Percentiles rank a stretch among this genome's conserved stretches.
Conservation (phyloP, 2,113 vertebrate genomes). For the Gymnobelideus leadbeateri region DNA sequence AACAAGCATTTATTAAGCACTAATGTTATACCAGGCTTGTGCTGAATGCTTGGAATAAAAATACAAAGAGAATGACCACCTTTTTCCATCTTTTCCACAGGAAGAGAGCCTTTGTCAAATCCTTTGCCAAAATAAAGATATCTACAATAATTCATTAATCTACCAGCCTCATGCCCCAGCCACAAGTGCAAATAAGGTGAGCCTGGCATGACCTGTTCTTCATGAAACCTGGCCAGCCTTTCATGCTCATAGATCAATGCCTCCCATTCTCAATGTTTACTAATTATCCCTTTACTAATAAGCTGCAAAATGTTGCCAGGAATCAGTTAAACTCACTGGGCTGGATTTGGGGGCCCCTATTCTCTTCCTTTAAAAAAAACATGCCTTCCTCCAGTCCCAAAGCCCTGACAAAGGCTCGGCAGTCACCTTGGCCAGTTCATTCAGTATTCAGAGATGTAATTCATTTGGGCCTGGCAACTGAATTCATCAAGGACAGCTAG, state of each 20-base stretch:
- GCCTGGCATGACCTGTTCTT: neutral
- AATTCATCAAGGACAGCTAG: constrained; percentile 5
- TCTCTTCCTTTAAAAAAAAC: neutral
- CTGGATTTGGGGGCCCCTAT: neutral
- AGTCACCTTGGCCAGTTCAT: neutral
- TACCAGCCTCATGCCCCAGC: neutral
- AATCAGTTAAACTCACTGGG: neutral
- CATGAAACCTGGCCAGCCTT: neutral
- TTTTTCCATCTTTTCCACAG: neutral
- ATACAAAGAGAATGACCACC: neutral
- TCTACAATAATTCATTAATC: neutral
- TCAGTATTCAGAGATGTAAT: constrained; percentile 2
- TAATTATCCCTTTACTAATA: neutral
- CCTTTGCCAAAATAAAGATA: neutral
- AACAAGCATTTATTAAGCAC: neutral
- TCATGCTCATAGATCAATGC: neutral
- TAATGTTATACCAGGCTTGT: neutral
- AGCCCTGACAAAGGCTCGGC: neutral
- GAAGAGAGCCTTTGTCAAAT: neutral
- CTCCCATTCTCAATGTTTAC: neutral
- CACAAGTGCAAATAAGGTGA: neutral
- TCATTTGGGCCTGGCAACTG: constrained; percentile 7
- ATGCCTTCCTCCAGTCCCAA: neutral
- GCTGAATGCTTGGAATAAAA: neutral
- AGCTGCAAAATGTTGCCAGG: neutral